Base-by-base conservation (phyloP, 1,140 invertebrate genomes). In the Drosophila nigrodunni region DNA sequence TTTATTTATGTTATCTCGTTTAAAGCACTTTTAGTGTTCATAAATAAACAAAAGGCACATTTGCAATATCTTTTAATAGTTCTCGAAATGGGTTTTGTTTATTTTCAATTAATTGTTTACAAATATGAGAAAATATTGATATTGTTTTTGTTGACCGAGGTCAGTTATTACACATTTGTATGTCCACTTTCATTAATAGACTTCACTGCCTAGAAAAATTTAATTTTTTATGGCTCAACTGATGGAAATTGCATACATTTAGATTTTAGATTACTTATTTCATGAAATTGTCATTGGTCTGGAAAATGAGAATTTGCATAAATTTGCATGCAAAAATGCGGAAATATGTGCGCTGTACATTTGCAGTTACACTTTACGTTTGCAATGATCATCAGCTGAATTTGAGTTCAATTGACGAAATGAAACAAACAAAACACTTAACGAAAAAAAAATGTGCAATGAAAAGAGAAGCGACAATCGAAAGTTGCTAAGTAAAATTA, bases 381-480 rank as follows among this genome's bases (percentile, higher is more conserved):
- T 46, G 39, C 43, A 65, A 30, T 77, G 69, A 72, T 67, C 69
- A 43, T 18, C 5, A 46, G 41, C 59, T 39, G 21, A 60, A 59
- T 49, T 13, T 25, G 10, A 5, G 3, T 13, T 77, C 49, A 78
- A 82, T 82, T 82, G 70, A 54, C 46, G 25, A 39, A 65, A 61
- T 74, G 52, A 78, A 76, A 59, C 80, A 86, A 86, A 87, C 82
- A 86, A 86, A 86, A 76, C 82, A 86, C 68, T 86, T 86, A 82
- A 79, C 39, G 21, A 54, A n/a, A 41, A 18, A 13, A 43, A 9
- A 8, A 35, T 50, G 39, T 52, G 60, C 50, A 39, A 41, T 43
- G 54, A 46, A 59, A 52, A n/a, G 15, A 43, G 21, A 59, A 54
- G 37, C 8, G 10, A 49, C 57, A 39, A 58, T 4, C 10, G 21